A percentile compares a stretch with the other conserved stretches of the same genome.
Evolutionary conservation across 2,888 invertebrate species (phyloP).

Genomic region (Clistopyga incitator): DNA sequence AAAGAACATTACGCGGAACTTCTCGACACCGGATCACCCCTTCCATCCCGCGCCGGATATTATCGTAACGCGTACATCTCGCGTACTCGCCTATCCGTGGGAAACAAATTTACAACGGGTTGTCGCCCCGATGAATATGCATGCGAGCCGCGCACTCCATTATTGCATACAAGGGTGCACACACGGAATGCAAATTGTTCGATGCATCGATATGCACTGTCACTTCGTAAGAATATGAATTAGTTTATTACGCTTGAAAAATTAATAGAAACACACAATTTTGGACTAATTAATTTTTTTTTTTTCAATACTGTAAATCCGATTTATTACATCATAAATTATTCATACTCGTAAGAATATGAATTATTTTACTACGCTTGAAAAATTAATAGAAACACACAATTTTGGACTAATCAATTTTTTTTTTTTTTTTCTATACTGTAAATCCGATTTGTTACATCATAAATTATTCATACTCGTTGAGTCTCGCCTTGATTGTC

Average conservation of each 20-base stretch:
- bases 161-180: constrained; percentile 5
- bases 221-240: background rate
- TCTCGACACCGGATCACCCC: constrained; percentile 47
- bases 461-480: background rate
- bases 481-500: constrained; percentile 1
- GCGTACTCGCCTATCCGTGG: constrained; percentile 67
- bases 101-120: constrained; percentile 62
- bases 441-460: too few relatives aligned
- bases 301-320: too few relatives aligned
- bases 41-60: background rate
- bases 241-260: background rate
- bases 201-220: constrained; percentile 1
- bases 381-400: background rate
- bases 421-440: too few relatives aligned
- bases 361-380: too few relatives aligned
- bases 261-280: background rate
- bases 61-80: constrained; percentile 65
- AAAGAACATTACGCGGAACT: constrained; percentile 71
- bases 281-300: too few relatives aligned
- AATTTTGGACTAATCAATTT: too few relatives aligned
- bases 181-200: constrained; percentile 9
- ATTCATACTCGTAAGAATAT: too few relatives aligned
- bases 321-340: too few relatives aligned
- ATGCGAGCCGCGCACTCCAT: constrained; percentile 30
- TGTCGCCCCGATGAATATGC: constrained; percentile 32